Evolutionary conservation across 2,888 invertebrate species (phyloP).

Genomic region (Agrotis clavis): DNA sequence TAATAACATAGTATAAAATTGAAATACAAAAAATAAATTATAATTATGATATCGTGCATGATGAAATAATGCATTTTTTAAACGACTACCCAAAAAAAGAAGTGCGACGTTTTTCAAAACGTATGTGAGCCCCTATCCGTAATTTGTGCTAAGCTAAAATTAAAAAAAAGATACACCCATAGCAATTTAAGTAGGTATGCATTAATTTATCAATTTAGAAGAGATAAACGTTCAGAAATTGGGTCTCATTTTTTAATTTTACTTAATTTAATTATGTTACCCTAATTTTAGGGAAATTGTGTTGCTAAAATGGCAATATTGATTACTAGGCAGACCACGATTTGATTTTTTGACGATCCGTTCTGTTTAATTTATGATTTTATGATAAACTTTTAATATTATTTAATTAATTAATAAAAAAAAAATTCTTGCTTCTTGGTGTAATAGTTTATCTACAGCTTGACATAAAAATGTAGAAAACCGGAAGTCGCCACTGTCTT

Average conservation of each 20-base stretch:
- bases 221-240: background rate
- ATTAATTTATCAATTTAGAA: background rate
- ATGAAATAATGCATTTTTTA: background rate
- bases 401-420: background rate
- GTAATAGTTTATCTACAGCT: too few species aligned
- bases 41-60: background rate
- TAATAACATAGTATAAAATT: too few species aligned
- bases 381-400: too few species aligned
- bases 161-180: too few species aligned
- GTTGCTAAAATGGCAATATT: constrained; percentile 8
- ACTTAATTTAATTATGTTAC: too few species aligned
- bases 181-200: background rate
- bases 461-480: too few species aligned
- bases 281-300: constrained; percentile 22
- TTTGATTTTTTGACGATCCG: background rate
- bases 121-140: background rate
- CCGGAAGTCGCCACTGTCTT: too few species aligned
- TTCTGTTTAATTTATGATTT: too few species aligned
- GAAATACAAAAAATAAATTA: background rate
- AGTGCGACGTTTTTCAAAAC: too few species aligned
- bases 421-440: too few species aligned
- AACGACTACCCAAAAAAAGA: too few species aligned
- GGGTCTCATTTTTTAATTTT: too few species aligned
- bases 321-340: background rate
- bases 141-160: background rate